Conservation (phyloP, 2,797 vertebrate genomes). For the Peromyscus nudipes region DNA sequence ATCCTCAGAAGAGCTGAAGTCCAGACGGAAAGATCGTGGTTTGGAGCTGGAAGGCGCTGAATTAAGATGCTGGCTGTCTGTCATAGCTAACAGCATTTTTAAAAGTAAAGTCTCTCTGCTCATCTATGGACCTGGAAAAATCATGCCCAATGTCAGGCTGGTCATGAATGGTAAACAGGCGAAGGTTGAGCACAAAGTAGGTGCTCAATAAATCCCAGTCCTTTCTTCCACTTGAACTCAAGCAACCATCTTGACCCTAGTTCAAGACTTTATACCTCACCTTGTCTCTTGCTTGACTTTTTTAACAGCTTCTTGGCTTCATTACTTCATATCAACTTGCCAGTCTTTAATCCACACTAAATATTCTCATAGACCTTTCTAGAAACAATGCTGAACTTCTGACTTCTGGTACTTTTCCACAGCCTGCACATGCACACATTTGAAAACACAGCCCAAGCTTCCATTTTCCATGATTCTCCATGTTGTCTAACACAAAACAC, state of each 20-base stretch:
- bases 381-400: neutral
- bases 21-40: conserved; percentile 4
- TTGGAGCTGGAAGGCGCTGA: conserved; percentile 7
- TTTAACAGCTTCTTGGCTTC: conserved; percentile 4
- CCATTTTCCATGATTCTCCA: neutral
- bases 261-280: neutral
- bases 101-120: neutral
- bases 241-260: neutral
- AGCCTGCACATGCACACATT: neutral
- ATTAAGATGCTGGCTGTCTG: conserved; percentile 20
- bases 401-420: conserved; percentile 17
- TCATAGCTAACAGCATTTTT: neutral
- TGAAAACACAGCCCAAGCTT: conserved; percentile 15
- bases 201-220: neutral
- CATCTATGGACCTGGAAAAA: neutral
- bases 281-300: neutral
- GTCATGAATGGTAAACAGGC: neutral
- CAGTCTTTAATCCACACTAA: neutral
- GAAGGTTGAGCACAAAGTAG: neutral
- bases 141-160: conserved; percentile 15
- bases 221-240: neutral
- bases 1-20: conserved; percentile 1
- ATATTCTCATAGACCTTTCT: neutral
- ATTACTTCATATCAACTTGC: neutral
- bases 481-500: neutral